Percentiles rank a stretch among this genome's conserved stretches.
phyloP scores from a whole-genome alignment of 1,140 invertebrate genomes.

The Bathynomus jamesi region DNA sequence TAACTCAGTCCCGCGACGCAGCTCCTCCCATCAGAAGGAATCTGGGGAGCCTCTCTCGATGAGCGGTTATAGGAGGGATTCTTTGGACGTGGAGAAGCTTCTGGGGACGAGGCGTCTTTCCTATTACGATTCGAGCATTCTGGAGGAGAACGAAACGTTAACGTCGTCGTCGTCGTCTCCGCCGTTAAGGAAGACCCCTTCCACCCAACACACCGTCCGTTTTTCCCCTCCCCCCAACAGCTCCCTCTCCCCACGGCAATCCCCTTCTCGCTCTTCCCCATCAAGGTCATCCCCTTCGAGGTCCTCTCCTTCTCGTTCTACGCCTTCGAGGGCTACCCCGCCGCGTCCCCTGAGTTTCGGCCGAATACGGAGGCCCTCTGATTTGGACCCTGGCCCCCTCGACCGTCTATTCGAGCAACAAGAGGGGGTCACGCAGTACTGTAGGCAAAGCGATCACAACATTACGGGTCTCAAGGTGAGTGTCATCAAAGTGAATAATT shows the following conservation, averaged over 20 bases:
- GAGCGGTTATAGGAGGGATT: slow-evolving; percentile 27
- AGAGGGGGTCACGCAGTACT: neutral
- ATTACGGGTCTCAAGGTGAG: neutral
- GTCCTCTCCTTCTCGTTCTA: slow-evolving; percentile 2
- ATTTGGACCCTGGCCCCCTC: slow-evolving; percentile 9
- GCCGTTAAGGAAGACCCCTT: neutral
- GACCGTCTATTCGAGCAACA: slow-evolving; percentile 5
- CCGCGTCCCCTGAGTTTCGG: neutral
- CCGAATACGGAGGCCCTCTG: neutral
- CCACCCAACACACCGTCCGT: slow-evolving; percentile 6
- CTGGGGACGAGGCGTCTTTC: slow-evolving; percentile 22
- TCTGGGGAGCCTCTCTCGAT: neutral
- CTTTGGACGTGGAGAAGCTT: slow-evolving; percentile 28
- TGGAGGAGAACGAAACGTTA: slow-evolving; percentile 20
- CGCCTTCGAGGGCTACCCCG: slow-evolving; percentile 3
- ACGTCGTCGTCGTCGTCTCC: neutral
- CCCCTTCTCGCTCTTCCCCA: slow-evolving; percentile 17
- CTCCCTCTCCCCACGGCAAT: neutral
- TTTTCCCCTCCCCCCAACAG: slow-evolving; percentile 12
- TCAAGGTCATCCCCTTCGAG: slow-evolving; percentile 12
- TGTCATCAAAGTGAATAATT: too few relatives aligned
- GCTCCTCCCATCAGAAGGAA: neutral
- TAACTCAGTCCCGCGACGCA: neutral
- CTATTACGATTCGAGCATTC: slow-evolving; percentile 25
- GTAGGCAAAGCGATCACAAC: neutral